phyloP scores from a whole-genome alignment of 2,797 vertebrate genomes.

The Typhlichthys subterraneus region DNA sequence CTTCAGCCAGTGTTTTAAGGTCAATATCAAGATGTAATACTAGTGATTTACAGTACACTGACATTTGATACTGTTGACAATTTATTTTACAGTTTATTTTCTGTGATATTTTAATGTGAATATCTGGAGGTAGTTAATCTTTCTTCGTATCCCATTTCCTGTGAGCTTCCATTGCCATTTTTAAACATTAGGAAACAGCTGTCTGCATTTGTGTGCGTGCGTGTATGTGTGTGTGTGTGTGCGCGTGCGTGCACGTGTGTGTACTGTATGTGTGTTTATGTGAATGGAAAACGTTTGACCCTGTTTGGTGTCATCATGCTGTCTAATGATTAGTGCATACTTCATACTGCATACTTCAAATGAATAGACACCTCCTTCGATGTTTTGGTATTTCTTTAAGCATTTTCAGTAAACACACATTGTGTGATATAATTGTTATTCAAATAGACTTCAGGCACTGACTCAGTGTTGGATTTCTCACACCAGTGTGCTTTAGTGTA shows the following conservation, averaged over 20 bases:
- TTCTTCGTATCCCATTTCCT: background rate
- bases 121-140: too few species aligned
- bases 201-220: conserved; percentile 25
- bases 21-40: too few species aligned
- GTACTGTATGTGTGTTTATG: conserved; percentile 8
- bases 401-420: conserved; percentile 3
- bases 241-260: conserved; percentile 17
- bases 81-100: too few species aligned
- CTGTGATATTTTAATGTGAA: too few species aligned
- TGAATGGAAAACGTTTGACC: conserved; percentile 53
- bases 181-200: conserved; percentile 27
- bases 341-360: background rate
- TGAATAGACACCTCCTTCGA: conserved; percentile 2
- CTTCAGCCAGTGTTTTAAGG: too few species aligned
- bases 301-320: conserved; percentile 14
- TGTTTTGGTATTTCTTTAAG: background rate
- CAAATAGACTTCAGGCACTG: too few species aligned
- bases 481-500: too few species aligned
- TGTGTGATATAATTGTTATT: too few species aligned
- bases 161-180: too few species aligned
- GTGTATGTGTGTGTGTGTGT: background rate
- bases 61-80: too few species aligned
- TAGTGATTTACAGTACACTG: too few species aligned
- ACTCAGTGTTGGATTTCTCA: too few species aligned
- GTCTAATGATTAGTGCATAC: background rate